phyloP scores from a whole-genome alignment of 2,888 invertebrate genomes.

The Sialis fuliginosa region DNA sequence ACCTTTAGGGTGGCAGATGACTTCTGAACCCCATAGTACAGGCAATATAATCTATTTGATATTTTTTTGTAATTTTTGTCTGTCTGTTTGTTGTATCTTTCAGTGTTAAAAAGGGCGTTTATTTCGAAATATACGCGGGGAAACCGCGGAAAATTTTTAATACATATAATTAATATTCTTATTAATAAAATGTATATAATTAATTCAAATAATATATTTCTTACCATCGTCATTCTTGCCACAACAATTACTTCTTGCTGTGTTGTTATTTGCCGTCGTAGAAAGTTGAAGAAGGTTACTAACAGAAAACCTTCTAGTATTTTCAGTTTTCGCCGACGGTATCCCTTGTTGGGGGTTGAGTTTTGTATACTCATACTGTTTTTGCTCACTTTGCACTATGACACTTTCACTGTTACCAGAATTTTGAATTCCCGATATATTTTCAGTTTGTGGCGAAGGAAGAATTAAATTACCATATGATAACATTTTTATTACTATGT shows the following conservation, averaged over 20 bases:
- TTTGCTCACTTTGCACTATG: too few species aligned
- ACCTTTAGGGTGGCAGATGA: too few species aligned
- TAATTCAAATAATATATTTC: too few species aligned
- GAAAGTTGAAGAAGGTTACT: conserved; percentile 21
- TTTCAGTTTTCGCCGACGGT: conserved; percentile 12
- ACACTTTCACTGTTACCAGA: background rate
- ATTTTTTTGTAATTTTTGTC: too few species aligned
- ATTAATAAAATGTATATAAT: too few species aligned
- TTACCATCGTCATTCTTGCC: conserved; percentile 5
- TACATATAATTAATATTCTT: too few species aligned
- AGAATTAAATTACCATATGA: background rate
- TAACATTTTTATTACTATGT: background rate
- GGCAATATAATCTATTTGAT: too few species aligned
- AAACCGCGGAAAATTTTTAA: too few species aligned
- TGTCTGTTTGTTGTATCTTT: too few species aligned
- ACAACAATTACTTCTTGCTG: background rate
- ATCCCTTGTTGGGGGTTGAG: background rate
- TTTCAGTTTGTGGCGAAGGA: background rate
- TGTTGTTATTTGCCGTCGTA: conserved; percentile 15
- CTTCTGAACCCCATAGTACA: too few species aligned
- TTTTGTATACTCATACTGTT: background rate
- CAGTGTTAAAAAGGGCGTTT: too few species aligned
- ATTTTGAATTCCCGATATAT: background rate
- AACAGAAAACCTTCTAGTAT: conserved; percentile 24
- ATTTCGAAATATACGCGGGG: too few species aligned